phyloP scores from a whole-genome alignment of 2,113 vertebrate genomes.

The Promerops cafer region DNA sequence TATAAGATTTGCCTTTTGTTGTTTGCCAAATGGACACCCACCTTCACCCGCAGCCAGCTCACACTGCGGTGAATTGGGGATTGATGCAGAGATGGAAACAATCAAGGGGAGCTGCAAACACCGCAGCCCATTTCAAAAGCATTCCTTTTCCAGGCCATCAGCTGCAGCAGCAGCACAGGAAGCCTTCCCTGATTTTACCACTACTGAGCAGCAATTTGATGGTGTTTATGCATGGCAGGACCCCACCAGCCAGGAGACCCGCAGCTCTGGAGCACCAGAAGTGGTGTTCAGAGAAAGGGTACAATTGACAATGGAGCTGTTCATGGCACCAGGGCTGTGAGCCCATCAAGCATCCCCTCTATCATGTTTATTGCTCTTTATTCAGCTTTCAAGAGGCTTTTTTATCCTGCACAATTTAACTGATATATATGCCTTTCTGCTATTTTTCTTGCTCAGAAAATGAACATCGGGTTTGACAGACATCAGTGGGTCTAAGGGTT shows the following conservation, averaged over 20 bases:
- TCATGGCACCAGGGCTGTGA: not conserved
- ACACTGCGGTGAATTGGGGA: not conserved
- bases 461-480: not conserved
- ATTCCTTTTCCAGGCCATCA: conserved; percentile 56
- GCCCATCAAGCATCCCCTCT: not conserved
- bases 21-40: not conserved
- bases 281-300: not conserved
- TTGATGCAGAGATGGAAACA: conserved; percentile 33
- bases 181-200: not conserved
- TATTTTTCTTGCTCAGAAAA: not conserved
- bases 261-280: not conserved
- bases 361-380: not conserved
- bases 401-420: not conserved
- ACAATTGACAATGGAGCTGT: conserved; percentile 45
- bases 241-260: not conserved
- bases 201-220: conserved; percentile 20
- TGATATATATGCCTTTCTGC: not conserved
- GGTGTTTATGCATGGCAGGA: conserved; percentile 32
- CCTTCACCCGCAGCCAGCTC: not conserved
- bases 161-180: not conserved
- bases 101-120: not conserved
- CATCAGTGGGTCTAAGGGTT: not conserved
- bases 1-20: not conserved
- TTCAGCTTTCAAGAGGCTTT: not conserved
- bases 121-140: not conserved